Conservation (phyloP, 64 coral and sea anemone species). For the Montipora capricornis region DNA sequence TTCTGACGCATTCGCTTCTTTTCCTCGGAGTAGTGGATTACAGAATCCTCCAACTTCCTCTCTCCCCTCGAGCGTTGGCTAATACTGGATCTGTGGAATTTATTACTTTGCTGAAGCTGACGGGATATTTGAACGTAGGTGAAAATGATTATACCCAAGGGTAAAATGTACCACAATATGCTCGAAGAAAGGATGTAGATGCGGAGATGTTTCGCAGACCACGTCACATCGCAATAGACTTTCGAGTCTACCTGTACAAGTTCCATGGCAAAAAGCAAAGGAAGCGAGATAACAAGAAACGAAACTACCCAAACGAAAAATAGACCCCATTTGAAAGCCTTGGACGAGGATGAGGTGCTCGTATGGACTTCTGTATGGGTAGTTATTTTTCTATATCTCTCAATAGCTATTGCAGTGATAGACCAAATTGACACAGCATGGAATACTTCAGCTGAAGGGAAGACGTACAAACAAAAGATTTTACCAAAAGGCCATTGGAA, state of each 20-base stretch:
- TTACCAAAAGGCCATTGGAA: conserved; percentile 43
- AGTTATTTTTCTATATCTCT: conserved; percentile 50
- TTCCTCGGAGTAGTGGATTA: neutral
- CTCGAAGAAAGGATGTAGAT: conserved; percentile 28
- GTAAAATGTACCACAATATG: conserved; percentile 56
- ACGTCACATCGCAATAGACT: neutral
- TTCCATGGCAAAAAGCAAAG: conserved; percentile 50
- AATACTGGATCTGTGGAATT: conserved; percentile 46
- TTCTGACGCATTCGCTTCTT: conserved; percentile 55
- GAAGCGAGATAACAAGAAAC: conserved; percentile 44
- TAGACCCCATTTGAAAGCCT: conserved; percentile 27
- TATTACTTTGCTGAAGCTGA: conserved; percentile 32
- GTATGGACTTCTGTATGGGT: neutral
- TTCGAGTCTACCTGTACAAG: neutral
- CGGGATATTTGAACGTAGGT: conserved; percentile 61
- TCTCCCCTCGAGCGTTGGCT: neutral
- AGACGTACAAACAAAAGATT: conserved; percentile 33
- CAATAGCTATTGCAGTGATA: conserved; percentile 64
- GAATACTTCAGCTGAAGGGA: conserved; percentile 58
- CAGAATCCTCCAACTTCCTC: neutral
- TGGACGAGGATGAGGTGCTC: neutral
- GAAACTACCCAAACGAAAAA: conserved; percentile 52
- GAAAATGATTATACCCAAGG: conserved; percentile 43
- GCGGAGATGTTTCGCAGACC: conserved; percentile 4
- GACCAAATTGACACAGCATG: conserved; percentile 60